Evolutionary conservation across 2,113 vertebrate genomes (phyloP).

Genomic region (Neomonachus schauinslandi): DNA sequence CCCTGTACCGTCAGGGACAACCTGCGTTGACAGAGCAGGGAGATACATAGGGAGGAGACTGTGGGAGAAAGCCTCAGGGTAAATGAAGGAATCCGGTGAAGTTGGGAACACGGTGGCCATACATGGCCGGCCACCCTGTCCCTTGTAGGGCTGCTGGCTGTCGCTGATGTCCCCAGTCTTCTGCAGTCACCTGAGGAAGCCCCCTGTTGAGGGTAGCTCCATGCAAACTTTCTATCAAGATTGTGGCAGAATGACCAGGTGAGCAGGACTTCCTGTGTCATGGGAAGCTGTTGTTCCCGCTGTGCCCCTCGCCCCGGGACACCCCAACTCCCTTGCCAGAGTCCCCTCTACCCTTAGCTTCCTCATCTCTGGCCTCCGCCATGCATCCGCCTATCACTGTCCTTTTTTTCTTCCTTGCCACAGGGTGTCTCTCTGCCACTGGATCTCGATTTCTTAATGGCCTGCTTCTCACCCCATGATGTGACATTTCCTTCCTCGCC

Average conservation of each 20-base stretch:
- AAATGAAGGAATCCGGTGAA: no score
- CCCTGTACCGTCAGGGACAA: no score
- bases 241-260: not conserved
- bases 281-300: accelerated
- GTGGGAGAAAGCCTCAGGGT: not conserved
- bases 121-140: not conserved
- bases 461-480: not conserved
- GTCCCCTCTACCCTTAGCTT: not conserved
- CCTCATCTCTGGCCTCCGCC: not conserved
- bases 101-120: no score
- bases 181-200: no score
- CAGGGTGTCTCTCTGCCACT: not conserved
- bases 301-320: not conserved
- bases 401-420: not conserved
- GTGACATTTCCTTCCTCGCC: not conserved
- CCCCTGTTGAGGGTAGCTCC: not conserved
- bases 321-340: not conserved
- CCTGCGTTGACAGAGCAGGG: not conserved
- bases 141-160: not conserved
- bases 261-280: not conserved
- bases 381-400: not conserved
- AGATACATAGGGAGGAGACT: not conserved
- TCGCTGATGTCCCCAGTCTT: not conserved
- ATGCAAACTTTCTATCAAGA: not conserved
- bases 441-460: not conserved